Evolutionary conservation across 2,888 invertebrate genomes (phyloP).

Genomic region (Drosophila neoperkinsi): DNA sequence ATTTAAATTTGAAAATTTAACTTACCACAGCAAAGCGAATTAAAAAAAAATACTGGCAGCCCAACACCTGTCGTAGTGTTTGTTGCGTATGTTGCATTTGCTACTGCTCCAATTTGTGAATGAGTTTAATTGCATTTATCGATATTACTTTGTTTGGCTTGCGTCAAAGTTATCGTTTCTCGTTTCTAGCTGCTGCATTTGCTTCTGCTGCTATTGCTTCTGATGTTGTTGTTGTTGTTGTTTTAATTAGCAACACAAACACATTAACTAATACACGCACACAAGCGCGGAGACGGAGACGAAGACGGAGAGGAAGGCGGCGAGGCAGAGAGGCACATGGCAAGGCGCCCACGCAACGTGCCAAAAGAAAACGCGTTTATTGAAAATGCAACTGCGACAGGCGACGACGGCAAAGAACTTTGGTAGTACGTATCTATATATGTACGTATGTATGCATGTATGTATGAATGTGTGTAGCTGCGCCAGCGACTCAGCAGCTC

Average conservation of each 20-base stretch:
- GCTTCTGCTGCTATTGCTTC: conserved; percentile 20
- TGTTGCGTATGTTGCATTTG: conserved; percentile 21
- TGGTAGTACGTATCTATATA: conserved; percentile 16
- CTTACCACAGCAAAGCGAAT: conserved; percentile 50
- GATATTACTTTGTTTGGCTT: conserved; percentile 72
- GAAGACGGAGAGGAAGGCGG: conserved; percentile 9
- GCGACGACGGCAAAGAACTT: conserved; percentile 51
- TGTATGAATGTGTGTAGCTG: conserved; percentile 8
- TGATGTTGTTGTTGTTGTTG: conserved; percentile 48
- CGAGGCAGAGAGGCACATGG: conserved; percentile 48
- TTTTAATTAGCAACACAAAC: conserved; percentile 73
- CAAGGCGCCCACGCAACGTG: conserved; percentile 70
- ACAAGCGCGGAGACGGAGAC: conserved; percentile 24
- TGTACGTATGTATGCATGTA: too few species aligned
- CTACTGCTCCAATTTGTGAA: conserved; percentile 65
- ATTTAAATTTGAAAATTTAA: conserved; percentile 33
- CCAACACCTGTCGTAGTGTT: conserved; percentile 62
- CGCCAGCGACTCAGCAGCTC: conserved; percentile 23
- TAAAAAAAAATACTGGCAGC: conserved; percentile 35
- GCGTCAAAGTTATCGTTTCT: conserved; percentile 66
- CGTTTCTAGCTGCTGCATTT: conserved; percentile 45
- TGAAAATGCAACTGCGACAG: conserved; percentile 66
- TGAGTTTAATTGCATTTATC: conserved; percentile 71
- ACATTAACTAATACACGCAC: conserved; percentile 67
- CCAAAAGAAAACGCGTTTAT: conserved; percentile 76